phyloP scores from a whole-genome alignment of 2,797 vertebrate genomes.

The Takifugu ocellatus region DNA sequence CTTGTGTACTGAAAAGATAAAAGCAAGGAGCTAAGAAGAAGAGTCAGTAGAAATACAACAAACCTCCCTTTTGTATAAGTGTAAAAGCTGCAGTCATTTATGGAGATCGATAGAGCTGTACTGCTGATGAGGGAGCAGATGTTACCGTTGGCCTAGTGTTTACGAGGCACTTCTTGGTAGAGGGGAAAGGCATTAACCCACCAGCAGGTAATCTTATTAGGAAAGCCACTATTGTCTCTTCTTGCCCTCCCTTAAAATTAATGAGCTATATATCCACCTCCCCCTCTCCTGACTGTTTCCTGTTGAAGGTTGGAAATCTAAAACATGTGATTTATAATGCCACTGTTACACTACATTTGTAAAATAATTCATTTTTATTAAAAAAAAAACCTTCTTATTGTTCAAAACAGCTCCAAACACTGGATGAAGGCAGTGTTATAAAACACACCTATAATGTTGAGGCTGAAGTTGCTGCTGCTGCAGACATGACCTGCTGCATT shows the following conservation, averaged over 20 bases:
- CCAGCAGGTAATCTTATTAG: constrained; percentile 51
- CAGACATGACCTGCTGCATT: constrained; percentile 85
- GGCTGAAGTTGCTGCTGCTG: constrained; percentile 87
- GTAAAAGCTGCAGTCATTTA: background rate
- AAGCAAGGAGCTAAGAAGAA: constrained; percentile 13
- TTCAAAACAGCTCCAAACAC: no score
- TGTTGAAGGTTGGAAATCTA: constrained; percentile 17
- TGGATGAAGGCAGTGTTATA: no score
- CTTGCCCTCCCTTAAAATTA: constrained; percentile 26
- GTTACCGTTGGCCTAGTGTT: constrained; percentile 23
- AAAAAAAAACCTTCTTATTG: no score
- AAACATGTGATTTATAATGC: background rate
- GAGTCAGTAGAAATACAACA: constrained; percentile 26
- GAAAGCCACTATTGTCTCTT: constrained; percentile 25
- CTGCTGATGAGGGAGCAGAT: constrained; percentile 17
- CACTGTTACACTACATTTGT: no score
- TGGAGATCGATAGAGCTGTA: constrained; percentile 6
- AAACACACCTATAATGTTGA: constrained; percentile 85
- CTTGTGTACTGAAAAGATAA: constrained; percentile 7
- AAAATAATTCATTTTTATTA: no score
- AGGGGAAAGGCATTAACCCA: constrained; percentile 31
- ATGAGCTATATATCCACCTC: constrained; percentile 15
- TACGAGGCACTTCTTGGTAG: constrained; percentile 11
- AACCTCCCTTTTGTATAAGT: background rate
- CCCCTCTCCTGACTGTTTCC: constrained; percentile 8